Conservation (phyloP, 2,888 invertebrate genomes). For the Trichogramma evanescens region DNA sequence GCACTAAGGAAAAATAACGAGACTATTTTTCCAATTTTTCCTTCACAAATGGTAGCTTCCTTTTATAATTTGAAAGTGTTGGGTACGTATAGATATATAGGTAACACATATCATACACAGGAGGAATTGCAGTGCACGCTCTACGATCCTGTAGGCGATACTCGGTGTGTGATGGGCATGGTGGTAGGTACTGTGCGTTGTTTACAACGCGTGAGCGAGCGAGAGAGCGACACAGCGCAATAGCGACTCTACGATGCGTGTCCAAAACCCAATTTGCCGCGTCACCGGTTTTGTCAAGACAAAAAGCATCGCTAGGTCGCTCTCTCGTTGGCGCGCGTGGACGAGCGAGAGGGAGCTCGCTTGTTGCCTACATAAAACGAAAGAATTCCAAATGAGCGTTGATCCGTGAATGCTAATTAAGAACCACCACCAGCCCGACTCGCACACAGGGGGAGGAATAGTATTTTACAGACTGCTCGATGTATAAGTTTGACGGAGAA, state of each 20-base stretch:
- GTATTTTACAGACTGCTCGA: constrained; percentile 25
- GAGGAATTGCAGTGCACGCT: too few species aligned
- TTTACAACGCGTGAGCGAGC: background rate
- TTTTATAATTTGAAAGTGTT: too few species aligned
- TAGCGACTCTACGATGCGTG: background rate
- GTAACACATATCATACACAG: too few species aligned
- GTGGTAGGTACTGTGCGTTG: too few species aligned
- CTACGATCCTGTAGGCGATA: too few species aligned
- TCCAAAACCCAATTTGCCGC: constrained; percentile 20
- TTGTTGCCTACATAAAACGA: background rate
- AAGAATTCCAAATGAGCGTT: constrained; percentile 8
- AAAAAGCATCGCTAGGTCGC: background rate
- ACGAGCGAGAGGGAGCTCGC: background rate
- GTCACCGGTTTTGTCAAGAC: constrained; percentile 11
- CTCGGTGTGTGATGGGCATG: too few species aligned
- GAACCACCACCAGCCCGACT: constrained; percentile 6
- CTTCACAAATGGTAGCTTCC: too few species aligned
- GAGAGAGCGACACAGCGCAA: background rate
- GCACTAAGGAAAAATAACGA: too few species aligned
- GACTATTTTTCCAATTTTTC: too few species aligned
- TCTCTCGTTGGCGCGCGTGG: background rate
- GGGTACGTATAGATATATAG: too few species aligned
- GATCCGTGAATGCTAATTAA: constrained; percentile 27
- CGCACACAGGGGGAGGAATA: constrained; percentile 22
- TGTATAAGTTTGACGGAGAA: constrained; percentile 9